Conservation (phyloP, 1,140 invertebrate species). For the Papilio helenus region DNA sequence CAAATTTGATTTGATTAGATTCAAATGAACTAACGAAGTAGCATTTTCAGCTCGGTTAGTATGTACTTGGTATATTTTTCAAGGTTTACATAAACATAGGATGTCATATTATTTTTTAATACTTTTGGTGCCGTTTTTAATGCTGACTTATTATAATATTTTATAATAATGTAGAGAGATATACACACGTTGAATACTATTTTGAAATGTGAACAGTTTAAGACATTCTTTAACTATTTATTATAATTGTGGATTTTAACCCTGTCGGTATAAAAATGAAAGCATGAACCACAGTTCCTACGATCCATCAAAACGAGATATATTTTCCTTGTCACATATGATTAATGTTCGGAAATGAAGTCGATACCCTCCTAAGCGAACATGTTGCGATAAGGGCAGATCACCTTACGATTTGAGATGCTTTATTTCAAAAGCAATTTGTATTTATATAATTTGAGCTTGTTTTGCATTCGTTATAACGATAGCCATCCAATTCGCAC, state of each 20-base stretch:
- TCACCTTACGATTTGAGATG: slow-evolving; percentile 27
- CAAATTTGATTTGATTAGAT: slow-evolving; percentile 19
- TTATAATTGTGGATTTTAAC: background rate
- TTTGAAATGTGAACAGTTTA: background rate
- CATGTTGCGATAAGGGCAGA: slow-evolving; percentile 31
- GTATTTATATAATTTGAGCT: background rate
- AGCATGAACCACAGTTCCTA: background rate
- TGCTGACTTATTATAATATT: too few species aligned
- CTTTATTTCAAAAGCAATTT: background rate
- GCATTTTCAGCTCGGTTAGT: slow-evolving; percentile 29
- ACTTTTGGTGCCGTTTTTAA: too few species aligned
- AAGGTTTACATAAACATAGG: too few species aligned
- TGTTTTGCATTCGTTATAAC: background rate
- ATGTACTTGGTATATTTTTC: too few species aligned
- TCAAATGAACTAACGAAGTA: slow-evolving; percentile 23
- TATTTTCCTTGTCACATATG: slow-evolving; percentile 35
- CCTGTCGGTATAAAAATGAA: slow-evolving; percentile 3
- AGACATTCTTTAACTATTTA: background rate
- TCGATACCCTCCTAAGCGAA: slow-evolving; percentile 23
- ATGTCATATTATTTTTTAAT: too few species aligned
- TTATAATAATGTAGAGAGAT: too few species aligned
- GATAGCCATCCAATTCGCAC: too few species aligned
- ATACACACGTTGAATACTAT: background rate
- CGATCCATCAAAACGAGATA: slow-evolving; percentile 23
- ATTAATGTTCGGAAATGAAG: slow-evolving; percentile 35